A percentile compares a stretch with the other conserved stretches of the same genome.
These are phyloP conservation scores for Drosophila dunni DNA, from an alignment of 1,140 invertebrate genomes.

Conservation along the genomic window DNA sequence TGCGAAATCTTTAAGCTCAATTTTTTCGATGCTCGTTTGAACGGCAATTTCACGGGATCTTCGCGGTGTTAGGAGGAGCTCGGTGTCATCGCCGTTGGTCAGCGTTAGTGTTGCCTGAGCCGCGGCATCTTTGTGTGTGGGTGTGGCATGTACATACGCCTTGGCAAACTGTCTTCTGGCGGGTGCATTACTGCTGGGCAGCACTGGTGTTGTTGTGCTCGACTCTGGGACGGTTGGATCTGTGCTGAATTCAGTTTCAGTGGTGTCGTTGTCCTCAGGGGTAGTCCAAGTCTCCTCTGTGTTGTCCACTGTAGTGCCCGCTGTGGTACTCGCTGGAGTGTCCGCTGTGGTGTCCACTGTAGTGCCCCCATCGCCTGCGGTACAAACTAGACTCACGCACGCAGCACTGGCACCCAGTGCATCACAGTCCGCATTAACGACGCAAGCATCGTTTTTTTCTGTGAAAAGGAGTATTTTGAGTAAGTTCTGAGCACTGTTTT, in stretches of 20 bases:
- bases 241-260: conserved; percentile 14
- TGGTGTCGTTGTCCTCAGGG: conserved; percentile 34
- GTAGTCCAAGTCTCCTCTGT: conserved; percentile 46
- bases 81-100: conserved; percentile 65
- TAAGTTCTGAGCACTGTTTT: too few relatives aligned
- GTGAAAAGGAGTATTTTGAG: background rate
- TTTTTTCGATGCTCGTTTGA: conserved; percentile 78
- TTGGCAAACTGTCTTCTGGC: conserved; percentile 47
- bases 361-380: conserved; percentile 58
- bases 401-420: conserved; percentile 65
- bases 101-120: conserved; percentile 59
- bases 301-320: conserved; percentile 24
- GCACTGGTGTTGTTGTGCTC: conserved; percentile 18
- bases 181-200: conserved; percentile 6
- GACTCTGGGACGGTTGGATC: conserved; percentile 27
- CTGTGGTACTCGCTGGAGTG: conserved; percentile 9
- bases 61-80: conserved; percentile 46
- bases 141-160: conserved; percentile 59
- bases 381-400: conserved; percentile 68
- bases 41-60: conserved; percentile 78
- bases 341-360: conserved; percentile 33
- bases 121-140: conserved; percentile 60
- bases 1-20: conserved; percentile 69
- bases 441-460: conserved; percentile 83
- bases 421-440: conserved; percentile 81